Conservation (phyloP, 2,113 vertebrate genomes). For the Entosphenus tridentatus region DNA sequence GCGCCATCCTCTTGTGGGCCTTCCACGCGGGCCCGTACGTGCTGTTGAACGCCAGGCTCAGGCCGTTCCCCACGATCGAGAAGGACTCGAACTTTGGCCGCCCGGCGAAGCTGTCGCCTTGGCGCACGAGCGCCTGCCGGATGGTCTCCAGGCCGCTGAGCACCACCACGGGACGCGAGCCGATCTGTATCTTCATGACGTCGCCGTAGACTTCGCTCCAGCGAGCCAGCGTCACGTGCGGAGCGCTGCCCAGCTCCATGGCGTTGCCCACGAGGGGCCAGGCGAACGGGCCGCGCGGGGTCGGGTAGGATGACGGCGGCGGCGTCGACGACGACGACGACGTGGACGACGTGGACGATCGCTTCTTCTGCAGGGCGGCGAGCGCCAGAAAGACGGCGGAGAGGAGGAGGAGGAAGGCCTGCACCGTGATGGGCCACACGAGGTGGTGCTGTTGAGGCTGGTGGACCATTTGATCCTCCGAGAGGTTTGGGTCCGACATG, state of each 20-base stretch:
- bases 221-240: conserved; percentile 34
- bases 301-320: too few relatives aligned
- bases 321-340: conserved; percentile 18
- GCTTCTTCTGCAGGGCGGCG: too few relatives aligned
- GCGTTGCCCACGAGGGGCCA: conserved; percentile 43
- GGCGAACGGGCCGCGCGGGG: conserved; percentile 36
- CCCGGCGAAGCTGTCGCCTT: conserved; percentile 53
- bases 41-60: conserved; percentile 35
- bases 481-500: too few relatives aligned
- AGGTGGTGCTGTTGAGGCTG: too few relatives aligned
- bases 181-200: conserved; percentile 44
- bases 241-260: conserved; percentile 30
- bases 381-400: too few relatives aligned
- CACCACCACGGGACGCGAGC: conserved; percentile 49
- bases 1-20: conserved; percentile 30
- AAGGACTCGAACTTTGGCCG: conserved; percentile 44
- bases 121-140: conserved; percentile 43
- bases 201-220: conserved; percentile 45
- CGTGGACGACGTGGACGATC: conserved; percentile 19
- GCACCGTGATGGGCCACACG: too few relatives aligned
- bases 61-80: conserved; percentile 17
- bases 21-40: conserved; percentile 28
- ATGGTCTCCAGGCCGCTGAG: conserved; percentile 39
- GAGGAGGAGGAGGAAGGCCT: too few relatives aligned
- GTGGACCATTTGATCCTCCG: too few relatives aligned